These are phyloP conservation scores for Manacus vitellinus DNA, from an alignment of 2,113 vertebrate species.

Conservation along the genomic window DNA sequence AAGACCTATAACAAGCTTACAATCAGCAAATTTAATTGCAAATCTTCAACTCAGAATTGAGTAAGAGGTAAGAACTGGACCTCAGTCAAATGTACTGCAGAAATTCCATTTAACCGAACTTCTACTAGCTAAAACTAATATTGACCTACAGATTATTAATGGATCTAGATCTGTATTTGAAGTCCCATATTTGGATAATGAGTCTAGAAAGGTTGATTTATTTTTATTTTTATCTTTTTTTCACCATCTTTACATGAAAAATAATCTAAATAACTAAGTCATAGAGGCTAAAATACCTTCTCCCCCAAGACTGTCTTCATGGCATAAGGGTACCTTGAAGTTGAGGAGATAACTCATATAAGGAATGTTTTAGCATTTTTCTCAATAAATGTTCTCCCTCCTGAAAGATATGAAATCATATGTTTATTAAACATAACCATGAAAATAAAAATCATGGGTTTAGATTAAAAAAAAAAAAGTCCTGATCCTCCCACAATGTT, in stretches of 20 bases:
- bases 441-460: not conserved
- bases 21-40: not conserved
- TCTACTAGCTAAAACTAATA: not conserved
- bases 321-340: not conserved
- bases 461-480: not conserved
- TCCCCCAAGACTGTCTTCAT: not conserved
- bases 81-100: not conserved
- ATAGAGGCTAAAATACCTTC: not conserved
- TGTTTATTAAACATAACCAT: not conserved
- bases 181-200: not conserved
- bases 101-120: not conserved
- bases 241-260: not conserved
- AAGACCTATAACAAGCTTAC: not conserved
- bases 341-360: not conserved
- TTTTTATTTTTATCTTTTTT: not conserved
- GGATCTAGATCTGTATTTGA: not conserved
- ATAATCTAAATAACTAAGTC: not conserved
- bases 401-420: not conserved
- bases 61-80: not conserved
- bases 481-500: not conserved
- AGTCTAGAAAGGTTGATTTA: not conserved
- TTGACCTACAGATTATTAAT: not conserved
- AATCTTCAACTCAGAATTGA: not conserved
- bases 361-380: not conserved
- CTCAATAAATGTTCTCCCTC: not conserved